These are phyloP conservation scores for Holacanthus passer DNA, from an alignment of 2,113 vertebrate genomes.

Conservation along the genomic window DNA sequence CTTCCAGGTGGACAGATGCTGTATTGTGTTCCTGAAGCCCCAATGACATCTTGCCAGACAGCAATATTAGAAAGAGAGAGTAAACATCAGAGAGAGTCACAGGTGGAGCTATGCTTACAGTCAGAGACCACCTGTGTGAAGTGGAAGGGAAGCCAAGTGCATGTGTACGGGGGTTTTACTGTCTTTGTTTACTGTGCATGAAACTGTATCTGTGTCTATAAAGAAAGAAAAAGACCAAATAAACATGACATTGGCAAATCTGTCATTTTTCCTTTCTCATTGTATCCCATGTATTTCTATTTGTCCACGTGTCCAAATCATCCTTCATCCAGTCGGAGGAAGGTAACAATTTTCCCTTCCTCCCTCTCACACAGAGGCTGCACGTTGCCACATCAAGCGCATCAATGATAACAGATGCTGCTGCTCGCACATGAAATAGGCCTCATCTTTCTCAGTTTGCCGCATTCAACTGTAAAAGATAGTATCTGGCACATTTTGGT, in stretches of 20 bases:
- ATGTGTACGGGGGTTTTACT: background rate
- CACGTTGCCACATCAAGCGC: background rate
- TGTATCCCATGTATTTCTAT: background rate
- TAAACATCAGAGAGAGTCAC: background rate
- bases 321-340: background rate
- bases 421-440: background rate
- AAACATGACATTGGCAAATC: background rate
- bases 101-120: slow-evolving; percentile 2
- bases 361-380: background rate
- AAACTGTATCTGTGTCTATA: background rate
- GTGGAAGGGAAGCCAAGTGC: background rate
- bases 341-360: background rate
- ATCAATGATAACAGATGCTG: slow-evolving; percentile 1
- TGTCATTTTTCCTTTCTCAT: background rate
- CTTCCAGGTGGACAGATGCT: slow-evolving; percentile 18
- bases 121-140: slow-evolving; percentile 33
- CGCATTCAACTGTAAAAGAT: too few relatives aligned
- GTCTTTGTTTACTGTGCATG: background rate
- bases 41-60: slow-evolving; percentile 19
- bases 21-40: background rate
- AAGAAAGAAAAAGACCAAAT: background rate
- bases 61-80: slow-evolving; percentile 10
- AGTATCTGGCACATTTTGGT: background rate
- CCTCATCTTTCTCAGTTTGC: slow-evolving; percentile 1
- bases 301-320: background rate